phyloP scores from a whole-genome alignment of 2,888 invertebrate species.

The Physocephala rufipes region DNA sequence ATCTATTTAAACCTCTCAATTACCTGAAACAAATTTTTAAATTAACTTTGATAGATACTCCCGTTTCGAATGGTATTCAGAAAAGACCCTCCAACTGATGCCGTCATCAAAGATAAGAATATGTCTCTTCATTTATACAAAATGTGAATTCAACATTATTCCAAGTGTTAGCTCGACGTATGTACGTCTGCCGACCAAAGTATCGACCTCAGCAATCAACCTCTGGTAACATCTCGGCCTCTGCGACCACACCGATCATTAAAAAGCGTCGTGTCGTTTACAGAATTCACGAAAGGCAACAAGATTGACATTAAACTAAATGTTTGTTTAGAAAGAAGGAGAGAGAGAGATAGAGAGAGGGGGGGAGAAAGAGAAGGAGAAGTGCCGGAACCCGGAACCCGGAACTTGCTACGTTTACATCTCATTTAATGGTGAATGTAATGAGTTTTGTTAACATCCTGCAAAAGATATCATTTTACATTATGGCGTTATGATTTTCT shows the following conservation, averaged over 20 bases:
- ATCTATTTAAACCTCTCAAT: too few relatives aligned
- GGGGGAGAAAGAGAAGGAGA: too few relatives aligned
- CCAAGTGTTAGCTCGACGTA: conserved; percentile 12
- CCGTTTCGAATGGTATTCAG: too few relatives aligned
- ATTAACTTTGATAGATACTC: too few relatives aligned
- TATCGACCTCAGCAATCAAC: not conserved
- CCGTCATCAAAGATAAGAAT: conserved; percentile 36
- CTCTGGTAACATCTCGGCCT: not conserved
- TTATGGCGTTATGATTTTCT: conserved; percentile 32
- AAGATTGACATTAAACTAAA: too few relatives aligned
- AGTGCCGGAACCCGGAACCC: conserved; percentile 6
- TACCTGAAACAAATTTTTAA: too few relatives aligned
- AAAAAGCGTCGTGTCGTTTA: conserved; percentile 51
- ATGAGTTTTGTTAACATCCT: conserved; percentile 50
- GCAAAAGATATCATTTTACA: conserved; percentile 43
- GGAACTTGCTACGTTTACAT: conserved; percentile 22
- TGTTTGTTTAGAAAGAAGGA: too few relatives aligned
- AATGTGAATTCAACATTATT: conserved; percentile 36
- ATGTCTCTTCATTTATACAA: conserved; percentile 29
- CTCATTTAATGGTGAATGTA: conserved; percentile 39
- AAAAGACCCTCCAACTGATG: not conserved
- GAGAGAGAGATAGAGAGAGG: too few relatives aligned
- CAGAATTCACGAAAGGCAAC: too few relatives aligned
- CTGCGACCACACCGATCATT: too few relatives aligned
- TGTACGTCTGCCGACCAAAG: too few relatives aligned